These are phyloP conservation scores for Sebastes hubbsi DNA, from an alignment of 2,797 vertebrate species.

Conservation along the genomic window DNA sequence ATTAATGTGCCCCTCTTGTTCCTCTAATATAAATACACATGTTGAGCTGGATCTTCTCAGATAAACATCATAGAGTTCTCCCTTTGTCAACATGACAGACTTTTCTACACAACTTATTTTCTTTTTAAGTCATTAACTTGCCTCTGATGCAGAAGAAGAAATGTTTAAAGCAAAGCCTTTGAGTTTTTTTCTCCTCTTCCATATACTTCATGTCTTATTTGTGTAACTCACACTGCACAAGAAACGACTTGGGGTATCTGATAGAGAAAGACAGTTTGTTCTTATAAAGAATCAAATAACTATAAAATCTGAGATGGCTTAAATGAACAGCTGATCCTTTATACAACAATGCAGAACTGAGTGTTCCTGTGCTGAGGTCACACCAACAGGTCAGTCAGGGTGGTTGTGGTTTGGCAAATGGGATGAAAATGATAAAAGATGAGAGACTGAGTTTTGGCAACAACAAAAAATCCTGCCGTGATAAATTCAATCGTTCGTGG, in stretches of 20 bases:
- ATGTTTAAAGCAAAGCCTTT: neutral
- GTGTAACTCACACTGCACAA: neutral
- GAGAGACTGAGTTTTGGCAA: neutral
- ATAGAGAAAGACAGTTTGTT: conserved; percentile 14
- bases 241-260: neutral
- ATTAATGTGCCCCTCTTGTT: neutral
- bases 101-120: neutral
- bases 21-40: conserved; percentile 9
- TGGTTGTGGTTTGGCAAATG: neutral
- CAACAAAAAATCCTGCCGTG: neutral
- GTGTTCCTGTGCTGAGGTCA: neutral
- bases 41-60: neutral
- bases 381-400: neutral
- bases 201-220: neutral
- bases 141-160: neutral
- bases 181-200: neutral
- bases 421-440: neutral
- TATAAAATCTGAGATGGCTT: conserved; percentile 9
- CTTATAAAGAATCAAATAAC: conserved; percentile 9
- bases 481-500: neutral
- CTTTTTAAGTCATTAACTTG: neutral
- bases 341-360: neutral
- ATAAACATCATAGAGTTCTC: conserved; percentile 1
- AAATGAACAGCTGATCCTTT: neutral
- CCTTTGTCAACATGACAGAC: neutral